Percentiles rank a stretch among this genome's conserved stretches.
Conservation (phyloP, 2,888 invertebrate species). For the Drosophila austrosaltans region DNA sequence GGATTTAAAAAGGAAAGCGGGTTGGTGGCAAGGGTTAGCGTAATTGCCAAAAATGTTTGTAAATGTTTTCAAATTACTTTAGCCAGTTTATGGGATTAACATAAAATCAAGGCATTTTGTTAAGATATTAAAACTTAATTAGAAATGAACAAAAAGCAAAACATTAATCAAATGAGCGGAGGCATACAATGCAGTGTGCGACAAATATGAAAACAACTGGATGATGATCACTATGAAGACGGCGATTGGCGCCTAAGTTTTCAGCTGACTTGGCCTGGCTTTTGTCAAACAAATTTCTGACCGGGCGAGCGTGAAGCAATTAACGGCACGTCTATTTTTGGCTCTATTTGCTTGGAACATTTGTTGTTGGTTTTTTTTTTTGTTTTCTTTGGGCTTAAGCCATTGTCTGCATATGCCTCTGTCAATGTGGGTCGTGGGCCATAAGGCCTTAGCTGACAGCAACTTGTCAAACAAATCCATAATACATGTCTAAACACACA, state of each 20-base stretch:
- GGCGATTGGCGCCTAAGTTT: slow-evolving; percentile 36
- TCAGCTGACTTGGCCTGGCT: slow-evolving; percentile 19
- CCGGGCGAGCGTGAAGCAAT: slow-evolving; percentile 59
- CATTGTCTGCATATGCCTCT: slow-evolving; percentile 7
- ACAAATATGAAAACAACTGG: slow-evolving; percentile 33
- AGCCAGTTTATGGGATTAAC: slow-evolving; percentile 52
- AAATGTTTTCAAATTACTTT: slow-evolving; percentile 46
- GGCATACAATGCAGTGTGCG: slow-evolving; percentile 20
- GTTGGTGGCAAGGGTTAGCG: not conserved
- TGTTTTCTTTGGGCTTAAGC: not conserved
- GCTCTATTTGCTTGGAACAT: not conserved
- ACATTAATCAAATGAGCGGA: slow-evolving; percentile 41
- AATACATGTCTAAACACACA: slow-evolving; percentile 64
- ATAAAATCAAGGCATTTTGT: slow-evolving; percentile 63
- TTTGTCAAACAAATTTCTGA: slow-evolving; percentile 66
- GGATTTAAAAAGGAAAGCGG: slow-evolving; percentile 32
- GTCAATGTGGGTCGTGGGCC: slow-evolving; percentile 67
- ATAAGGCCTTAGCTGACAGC: slow-evolving; percentile 56
- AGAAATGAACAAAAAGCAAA: slow-evolving; percentile 55
- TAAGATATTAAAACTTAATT: slow-evolving; percentile 67
- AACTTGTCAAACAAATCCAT: slow-evolving; percentile 72
- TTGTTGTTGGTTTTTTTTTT: too few relatives aligned
- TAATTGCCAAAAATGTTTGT: slow-evolving; percentile 41
- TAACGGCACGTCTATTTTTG: slow-evolving; percentile 60
- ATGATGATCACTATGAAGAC: slow-evolving; percentile 28